A percentile compares a stretch with the other conserved stretches of the same genome.
Conservation (phyloP, 2,797 vertebrate species). For the Todus mexicanus region DNA sequence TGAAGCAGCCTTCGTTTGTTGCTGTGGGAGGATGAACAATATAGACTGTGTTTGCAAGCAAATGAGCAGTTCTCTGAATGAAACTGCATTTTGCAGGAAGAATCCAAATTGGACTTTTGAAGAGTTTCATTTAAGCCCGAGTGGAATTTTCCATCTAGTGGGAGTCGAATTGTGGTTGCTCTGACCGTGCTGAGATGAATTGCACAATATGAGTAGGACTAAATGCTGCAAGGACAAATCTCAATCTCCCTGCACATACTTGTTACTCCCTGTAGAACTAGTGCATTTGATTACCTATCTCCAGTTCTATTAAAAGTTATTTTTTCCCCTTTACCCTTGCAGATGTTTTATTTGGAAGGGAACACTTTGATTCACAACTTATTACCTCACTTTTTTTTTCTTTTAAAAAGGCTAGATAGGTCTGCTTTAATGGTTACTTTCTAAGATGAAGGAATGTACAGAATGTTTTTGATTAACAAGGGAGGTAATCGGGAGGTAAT, state of each 20-base stretch:
- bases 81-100: constrained; percentile 31
- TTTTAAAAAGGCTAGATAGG: neutral
- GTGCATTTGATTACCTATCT: constrained; percentile 39
- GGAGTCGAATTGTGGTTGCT: constrained; percentile 54
- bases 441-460: constrained; percentile 56
- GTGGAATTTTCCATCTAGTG: constrained; percentile 72
- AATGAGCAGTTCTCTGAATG: neutral
- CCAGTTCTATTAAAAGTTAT: constrained; percentile 27
- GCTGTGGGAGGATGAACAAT: neutral
- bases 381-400: neutral
- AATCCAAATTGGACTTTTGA: constrained; percentile 39
- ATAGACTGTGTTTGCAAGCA: neutral
- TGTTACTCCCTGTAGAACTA: constrained; percentile 44
- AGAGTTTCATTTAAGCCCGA: constrained; percentile 28
- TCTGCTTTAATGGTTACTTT: constrained; percentile 47
- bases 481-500: constrained; percentile 41
- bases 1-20: neutral
- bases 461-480: constrained; percentile 63
- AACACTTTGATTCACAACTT: constrained; percentile 38
- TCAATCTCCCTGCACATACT: neutral
- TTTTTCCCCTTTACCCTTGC: neutral
- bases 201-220: constrained; percentile 46
- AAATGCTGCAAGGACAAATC: constrained; percentile 45
- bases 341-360: constrained; percentile 48
- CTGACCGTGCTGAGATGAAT: constrained; percentile 50